Base-by-base conservation (phyloP, 1,140 invertebrate species). In the Heliconius eleuchia region DNA sequence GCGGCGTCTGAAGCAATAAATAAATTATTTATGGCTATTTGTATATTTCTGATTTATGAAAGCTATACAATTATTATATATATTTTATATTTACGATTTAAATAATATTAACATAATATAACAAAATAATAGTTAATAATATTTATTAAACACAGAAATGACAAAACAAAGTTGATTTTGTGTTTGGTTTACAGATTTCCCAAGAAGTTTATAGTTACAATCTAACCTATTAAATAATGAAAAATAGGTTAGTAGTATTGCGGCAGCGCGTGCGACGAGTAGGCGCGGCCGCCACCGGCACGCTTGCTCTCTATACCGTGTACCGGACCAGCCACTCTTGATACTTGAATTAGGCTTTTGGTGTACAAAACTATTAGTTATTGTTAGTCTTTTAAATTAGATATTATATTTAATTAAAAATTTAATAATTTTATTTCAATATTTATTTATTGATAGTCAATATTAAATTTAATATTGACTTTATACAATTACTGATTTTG, bases 201-300 rank as follows among this genome's bases (percentile, higher is more conserved):
- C 73, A 81, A 78, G 81, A 79, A 78, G 77, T 84, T 87, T 82
- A 88, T 80, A 84, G 84, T 85, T 81, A 85, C 80, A 79, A 79
- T 85, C 84, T 87, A 88, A 89, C 89, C 88, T 91, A 87, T 88
- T 87, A 89, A 89, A 86, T 88, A 88, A 86, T 88, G 82, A 88
- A 88, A 87, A 87, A 89, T 89, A 86, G 87, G 87, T 88, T 84
- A 86, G 81, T 81, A 83, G 82, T 81, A 83, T 84, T 83, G 80
- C 76, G 73, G 81, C 78, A 85, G 89, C 86, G 87, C 88, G 86
- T 86, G 87, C 89, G 85, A 80, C 83, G 84, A 80, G 79, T 85
- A 86, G 88, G 89, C 87, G 88, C 87, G 88, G 87, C 87, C 84
- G 85, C 84, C 85, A 86, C 88, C 82, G 84, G 87, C 87, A 85